phyloP scores from a whole-genome alignment of 2,888 invertebrate species.

The Eupithecia abbreviata region DNA sequence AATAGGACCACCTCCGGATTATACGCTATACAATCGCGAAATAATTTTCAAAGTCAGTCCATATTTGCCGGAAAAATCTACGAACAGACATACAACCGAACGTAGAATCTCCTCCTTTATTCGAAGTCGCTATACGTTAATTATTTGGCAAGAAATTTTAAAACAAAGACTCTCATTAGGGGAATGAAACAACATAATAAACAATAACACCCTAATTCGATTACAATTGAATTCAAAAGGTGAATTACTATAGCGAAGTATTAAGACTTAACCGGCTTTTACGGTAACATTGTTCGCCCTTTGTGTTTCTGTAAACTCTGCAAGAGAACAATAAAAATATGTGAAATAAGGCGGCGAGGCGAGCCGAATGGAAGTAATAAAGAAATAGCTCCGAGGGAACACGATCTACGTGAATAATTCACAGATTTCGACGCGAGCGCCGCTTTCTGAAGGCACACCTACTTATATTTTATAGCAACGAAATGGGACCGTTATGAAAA shows the following conservation, averaged over 20 bases:
- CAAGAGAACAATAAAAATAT: conserved; percentile 64
- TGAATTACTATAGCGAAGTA: conserved; percentile 48
- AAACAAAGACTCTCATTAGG: conserved; percentile 2
- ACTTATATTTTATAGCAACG: conserved; percentile 32
- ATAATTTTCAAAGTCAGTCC: too few species aligned
- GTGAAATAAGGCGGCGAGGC: conserved; percentile 61
- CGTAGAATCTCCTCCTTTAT: too few species aligned
- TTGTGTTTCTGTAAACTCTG: conserved; percentile 50
- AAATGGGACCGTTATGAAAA: conserved; percentile 37
- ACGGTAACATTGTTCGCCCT: conserved; percentile 45
- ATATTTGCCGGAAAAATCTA: too few species aligned
- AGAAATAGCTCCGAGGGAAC: conserved; percentile 67
- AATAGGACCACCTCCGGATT: too few species aligned
- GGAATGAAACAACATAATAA: conserved; percentile 13
- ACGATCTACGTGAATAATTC: conserved; percentile 66
- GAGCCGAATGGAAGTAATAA: conserved; percentile 69
- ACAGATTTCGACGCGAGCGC: conserved; percentile 56
- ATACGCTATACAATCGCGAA: too few species aligned
- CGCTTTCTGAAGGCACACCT: conserved; percentile 36
- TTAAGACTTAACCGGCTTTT: conserved; percentile 44
- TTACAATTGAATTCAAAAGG: conserved; percentile 34
- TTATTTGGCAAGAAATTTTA: neutral
- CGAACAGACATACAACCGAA: too few species aligned
- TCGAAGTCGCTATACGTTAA: neutral
- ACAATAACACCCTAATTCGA: conserved; percentile 30